Evolutionary conservation across 2,888 invertebrate species (phyloP).

Genomic region (Aelia acuminata): DNA sequence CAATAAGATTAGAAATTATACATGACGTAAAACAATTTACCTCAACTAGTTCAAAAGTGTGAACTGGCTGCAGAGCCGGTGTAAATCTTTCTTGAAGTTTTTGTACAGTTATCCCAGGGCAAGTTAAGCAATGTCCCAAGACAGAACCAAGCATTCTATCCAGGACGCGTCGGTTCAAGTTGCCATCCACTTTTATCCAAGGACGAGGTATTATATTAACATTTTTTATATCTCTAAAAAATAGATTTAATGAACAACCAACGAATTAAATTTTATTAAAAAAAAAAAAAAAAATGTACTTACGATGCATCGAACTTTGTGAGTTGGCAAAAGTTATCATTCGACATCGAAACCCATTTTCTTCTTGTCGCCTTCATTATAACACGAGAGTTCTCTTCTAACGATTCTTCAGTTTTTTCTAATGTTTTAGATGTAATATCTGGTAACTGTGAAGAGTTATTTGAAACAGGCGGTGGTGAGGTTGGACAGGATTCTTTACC

Average conservation of each 20-base stretch:
- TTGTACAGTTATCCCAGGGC: slow-evolving; percentile 74
- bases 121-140: slow-evolving; percentile 76
- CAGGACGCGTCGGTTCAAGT: slow-evolving; percentile 77
- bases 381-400: slow-evolving; percentile 34
- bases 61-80: slow-evolving; percentile 77
- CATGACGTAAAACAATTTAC: slow-evolving; percentile 68
- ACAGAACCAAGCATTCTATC: slow-evolving; percentile 79
- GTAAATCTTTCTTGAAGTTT: slow-evolving; percentile 75
- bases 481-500: slow-evolving; percentile 21
- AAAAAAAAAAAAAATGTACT: slow-evolving; percentile 41
- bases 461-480: not conserved
- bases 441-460: not conserved
- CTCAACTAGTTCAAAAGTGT: slow-evolving; percentile 76
- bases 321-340: slow-evolving; percentile 60
- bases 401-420: not conserved
- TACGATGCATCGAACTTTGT: slow-evolving; percentile 61
- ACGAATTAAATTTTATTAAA: not conserved
- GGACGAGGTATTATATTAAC: slow-evolving; percentile 73
- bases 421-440: not conserved
- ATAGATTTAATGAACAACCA: not conserved
- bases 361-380: slow-evolving; percentile 56
- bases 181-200: slow-evolving; percentile 83
- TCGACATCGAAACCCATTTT: slow-evolving; percentile 61
- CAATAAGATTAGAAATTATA: too few species aligned
- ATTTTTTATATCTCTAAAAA: slow-evolving; percentile 60